Base-by-base conservation (phyloP, 1,140 invertebrate species). In the Nebria ingens region DNA sequence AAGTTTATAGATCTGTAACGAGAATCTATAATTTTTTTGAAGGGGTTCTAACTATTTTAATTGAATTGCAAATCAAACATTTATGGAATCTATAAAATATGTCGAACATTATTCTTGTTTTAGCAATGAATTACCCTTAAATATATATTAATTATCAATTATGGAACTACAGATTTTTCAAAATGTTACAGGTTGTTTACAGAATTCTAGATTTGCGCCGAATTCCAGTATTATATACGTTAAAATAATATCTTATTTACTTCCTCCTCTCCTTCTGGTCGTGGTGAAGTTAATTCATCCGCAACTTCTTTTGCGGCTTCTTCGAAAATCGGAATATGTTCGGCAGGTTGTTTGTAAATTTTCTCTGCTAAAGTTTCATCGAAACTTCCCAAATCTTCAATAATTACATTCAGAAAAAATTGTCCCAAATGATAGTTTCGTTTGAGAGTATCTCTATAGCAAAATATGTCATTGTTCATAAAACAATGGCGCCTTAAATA, bases 221-320 rank as follows among this genome's bases (percentile, higher is more conserved):
- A n/a, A n/a, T n/a, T n/a, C n/a, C n/a, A n/a, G n/a, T n/a, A n/a
- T n/a, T n/a, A n/a, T n/a, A n/a, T n/a, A n/a, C n/a, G n/a, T n/a
- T n/a, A 34, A n/a, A 34, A 34, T 34, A 34, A n/a, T 34, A 34
- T 34, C 25, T 34, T 34, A 29, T 1, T 13, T 53, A 53, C 52
- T 63, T 88, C 81, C 65, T 97, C 91, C 65, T 97, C 91, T 2
- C 86, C 90, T 65, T 88, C 84, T 2, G 91, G 91, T 57, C 95
- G 76, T 0, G 95, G 94, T 17, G 85, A 78, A 21, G 95, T 98
- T 1, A 99, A 75, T 75, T 99, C 97, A 84, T 98, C 95, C 1
- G 90, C 96, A 45, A 99, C 89, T 73, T 98, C 94, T 72, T 86
- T 95, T 0, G 93, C 93, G 55, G 96, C 96, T 73, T 97, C 93